Base-by-base conservation (phyloP, 1,140 invertebrate genomes). In the Sycophila sp. region DNA sequence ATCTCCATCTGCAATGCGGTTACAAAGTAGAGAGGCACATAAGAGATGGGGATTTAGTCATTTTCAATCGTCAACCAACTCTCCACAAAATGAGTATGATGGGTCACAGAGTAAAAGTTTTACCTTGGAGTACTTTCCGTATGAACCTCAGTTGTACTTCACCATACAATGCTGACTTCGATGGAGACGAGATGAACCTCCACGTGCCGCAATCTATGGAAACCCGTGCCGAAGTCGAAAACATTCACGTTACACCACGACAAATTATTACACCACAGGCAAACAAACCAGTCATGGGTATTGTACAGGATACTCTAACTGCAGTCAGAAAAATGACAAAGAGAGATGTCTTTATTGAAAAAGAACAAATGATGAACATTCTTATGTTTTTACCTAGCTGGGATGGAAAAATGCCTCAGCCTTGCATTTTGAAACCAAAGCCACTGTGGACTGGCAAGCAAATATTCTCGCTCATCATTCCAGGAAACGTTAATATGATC, bases 71-170 rank as follows among this genome's bases (percentile, higher is more conserved):
- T 70, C 98, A 99, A 15, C 98, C 98, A 0, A 99, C 98, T 2
- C 89, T 99, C 0, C 98, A 99, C 85, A 99, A 99, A 89, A 99
- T 99, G 98, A 96, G 94, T 93, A 99, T 99, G 98, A 99, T 99
- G 98, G 98, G 98, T 75, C 98, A 99, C 86, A 92, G 96, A 80
- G 97, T 99, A 0, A 98, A 98, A 86, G 95, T 99, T 5, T 83
- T 99, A 49, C 97, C 97, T 0, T 99, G 97, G 97, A 99, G 97
- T 47, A 99, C 98, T 73, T 99, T 99, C 84, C 92, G 98, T 65
- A 94, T 99, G 92, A 96, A 96, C 86, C 88, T 92, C 42, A 98
- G 96, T 85, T 98, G 97, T 77, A 99, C 98, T 0, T 98, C 98
- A 32, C 98, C 98, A 0, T 99, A 99, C 87, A 99, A 99, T 86